A percentile compares a stretch with the other conserved stretches of the same genome.
phyloP scores from a whole-genome alignment of 2,113 vertebrate species.

The Pogonocichla stellata region DNA sequence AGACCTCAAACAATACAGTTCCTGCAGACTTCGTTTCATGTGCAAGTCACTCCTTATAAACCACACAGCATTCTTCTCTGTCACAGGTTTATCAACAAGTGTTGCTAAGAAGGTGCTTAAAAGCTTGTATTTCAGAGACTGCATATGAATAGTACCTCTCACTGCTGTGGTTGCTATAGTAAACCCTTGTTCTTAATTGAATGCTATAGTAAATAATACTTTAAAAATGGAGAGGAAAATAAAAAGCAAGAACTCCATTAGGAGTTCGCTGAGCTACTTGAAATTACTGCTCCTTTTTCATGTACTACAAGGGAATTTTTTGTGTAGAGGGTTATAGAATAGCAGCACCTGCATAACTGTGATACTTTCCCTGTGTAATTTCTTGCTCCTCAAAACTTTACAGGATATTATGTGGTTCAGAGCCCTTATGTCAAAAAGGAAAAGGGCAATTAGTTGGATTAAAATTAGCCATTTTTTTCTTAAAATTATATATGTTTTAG shows the following conservation, averaged over 20 bases:
- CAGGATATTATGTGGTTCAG: neutral
- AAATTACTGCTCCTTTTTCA: slow-evolving; percentile 55
- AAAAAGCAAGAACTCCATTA: slow-evolving; percentile 22
- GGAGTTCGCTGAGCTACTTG: slow-evolving; percentile 46
- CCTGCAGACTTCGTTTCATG: slow-evolving; percentile 1
- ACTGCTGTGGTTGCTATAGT: slow-evolving; percentile 66
- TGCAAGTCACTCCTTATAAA: neutral
- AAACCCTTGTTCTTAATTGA: slow-evolving; percentile 69
- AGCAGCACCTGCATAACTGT: slow-evolving; percentile 28
- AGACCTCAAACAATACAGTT: neutral
- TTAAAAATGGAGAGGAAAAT: slow-evolving; percentile 45
- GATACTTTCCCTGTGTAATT: neutral
- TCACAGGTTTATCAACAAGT: slow-evolving; percentile 55
- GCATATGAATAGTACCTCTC: slow-evolving; percentile 54
- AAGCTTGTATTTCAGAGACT: slow-evolving; percentile 33
- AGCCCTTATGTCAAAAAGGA: neutral
- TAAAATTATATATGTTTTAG: neutral
- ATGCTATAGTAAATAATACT: slow-evolving; percentile 71
- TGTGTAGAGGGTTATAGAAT: neutral
- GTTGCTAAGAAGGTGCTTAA: slow-evolving; percentile 64
- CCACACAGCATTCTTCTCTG: neutral
- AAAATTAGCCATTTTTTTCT: neutral
- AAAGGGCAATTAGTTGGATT: neutral
- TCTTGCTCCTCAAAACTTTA: neutral
- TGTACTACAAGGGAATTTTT: neutral